Base-by-base conservation (phyloP, 2,113 vertebrate genomes). In the Orientallactaga bullata region DNA sequence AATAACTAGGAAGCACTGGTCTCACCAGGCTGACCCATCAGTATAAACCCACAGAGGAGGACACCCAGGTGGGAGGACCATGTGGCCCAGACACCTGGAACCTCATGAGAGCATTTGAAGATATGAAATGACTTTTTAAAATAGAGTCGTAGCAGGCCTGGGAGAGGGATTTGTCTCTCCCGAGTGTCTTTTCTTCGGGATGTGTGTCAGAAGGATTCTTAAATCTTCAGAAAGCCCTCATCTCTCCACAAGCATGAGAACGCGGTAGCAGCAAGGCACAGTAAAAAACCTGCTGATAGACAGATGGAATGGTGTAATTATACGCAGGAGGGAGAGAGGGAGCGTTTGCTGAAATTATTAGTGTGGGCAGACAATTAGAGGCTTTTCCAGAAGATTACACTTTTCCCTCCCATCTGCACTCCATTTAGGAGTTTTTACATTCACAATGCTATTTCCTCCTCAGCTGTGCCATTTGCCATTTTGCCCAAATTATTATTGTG, bases 291-390 rank as follows among this genome's bases (percentile, higher is more conserved):
- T 97, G 97, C 98, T 99, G 99, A 99, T 96, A 98, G 99, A 99
- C 99, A 98, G 98, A 98, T 98, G 98, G 98, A 98, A 98, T 97
- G 94, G 97, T 97, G 97, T 98, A 99, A 99, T 99, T 99, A 98
- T 91, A 98, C 95, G 94, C 97, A 95, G 96, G 96, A 98, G 98
- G 97, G 98, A 97, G 97, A 97, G 96, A 85, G 93, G 94, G 97
- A 95, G 95, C 95, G 86, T 92, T 97, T 69, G 18, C 98, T 96
- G 97, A 95, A 98, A 98, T 98, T 97, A 98, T 97, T 97, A 97
- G 97, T 98, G 98, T 98, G 98, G 98, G 98, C 97, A 98, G 98
- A 98, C 98, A 98, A 98, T 98, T 98, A 98, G 97, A 98, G 97
- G 98, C 97, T 98, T 98, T 98, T 98, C 98, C 98, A 98, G 98